Base-by-base conservation (phyloP, 2,888 invertebrate species). In the Caenorhabditis becei region DNA sequence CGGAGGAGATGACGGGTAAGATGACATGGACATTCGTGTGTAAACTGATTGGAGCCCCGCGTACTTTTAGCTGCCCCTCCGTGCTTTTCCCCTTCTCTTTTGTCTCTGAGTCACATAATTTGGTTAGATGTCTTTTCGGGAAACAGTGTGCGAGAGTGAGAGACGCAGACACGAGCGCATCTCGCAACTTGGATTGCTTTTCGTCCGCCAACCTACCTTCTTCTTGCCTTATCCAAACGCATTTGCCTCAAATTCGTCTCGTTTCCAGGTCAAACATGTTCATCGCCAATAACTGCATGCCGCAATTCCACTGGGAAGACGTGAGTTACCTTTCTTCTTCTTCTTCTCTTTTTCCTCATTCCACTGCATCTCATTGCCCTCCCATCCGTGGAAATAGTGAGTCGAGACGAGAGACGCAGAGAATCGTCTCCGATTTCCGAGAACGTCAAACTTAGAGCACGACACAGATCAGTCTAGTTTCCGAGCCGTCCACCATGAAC, bases 221-320 rank as follows among this genome's bases (percentile, higher is more conserved):
- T 63, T 72, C 8, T 47, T 63, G 16, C 47, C 58, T 41, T 59
- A 14, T 54, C 24, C n/a, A 8, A 53, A 65, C 23, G 7, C 49
- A 11, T 11, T 56, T 18, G 14, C 44, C 10, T 26, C 41, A 11
- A 1, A 49, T n/a, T 35, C 11, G 8, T 1, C 16, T 59, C 51
- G 7, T n/a, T 63, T 41, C 49, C 28, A 58, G 62, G 20, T 56
- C 67, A 16, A 47, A 23, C 20, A 80, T 80, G 80, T 75, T 80
- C 62, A 70, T 80, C 54, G 71, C 80, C 35, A 80, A 80, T 66
- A 71, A 80, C 61, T 80, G 80, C 59, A 65, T 75, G 58, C 80
- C 72, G 41, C 80, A 74, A 28, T 80, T 80, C 28, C 59, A 51
- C 28, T 80, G 80, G 80, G 80, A 80, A 67, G 77, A 80, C 56